phyloP scores from a whole-genome alignment of 2,888 invertebrate genomes.

The Apomyelois bistriatella region DNA sequence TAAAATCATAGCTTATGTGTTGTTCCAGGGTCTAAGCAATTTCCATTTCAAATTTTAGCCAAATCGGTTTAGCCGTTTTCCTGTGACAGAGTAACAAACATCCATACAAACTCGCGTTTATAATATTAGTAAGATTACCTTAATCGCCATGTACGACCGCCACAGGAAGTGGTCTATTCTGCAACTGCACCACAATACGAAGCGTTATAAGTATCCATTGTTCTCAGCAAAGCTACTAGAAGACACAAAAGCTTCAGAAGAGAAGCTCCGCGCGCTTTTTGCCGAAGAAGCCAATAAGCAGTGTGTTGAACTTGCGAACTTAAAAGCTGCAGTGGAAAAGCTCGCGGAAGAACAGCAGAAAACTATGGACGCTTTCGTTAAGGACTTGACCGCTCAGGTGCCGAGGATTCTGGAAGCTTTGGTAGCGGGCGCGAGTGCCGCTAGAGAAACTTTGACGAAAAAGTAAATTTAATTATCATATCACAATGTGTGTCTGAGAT shows the following conservation, averaged over 20 bases:
- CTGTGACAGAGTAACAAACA: no score
- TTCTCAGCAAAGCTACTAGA: background rate
- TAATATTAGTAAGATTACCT: no score
- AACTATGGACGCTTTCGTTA: conserved; percentile 9
- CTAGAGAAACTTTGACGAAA: conserved; percentile 24
- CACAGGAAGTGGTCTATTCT: background rate
- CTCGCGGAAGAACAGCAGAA: background rate
- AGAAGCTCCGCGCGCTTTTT: background rate
- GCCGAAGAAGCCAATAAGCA: background rate
- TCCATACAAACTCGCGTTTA: no score
- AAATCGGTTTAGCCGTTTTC: no score
- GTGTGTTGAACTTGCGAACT: background rate
- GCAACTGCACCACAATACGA: no score
- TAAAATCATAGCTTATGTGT: no score
- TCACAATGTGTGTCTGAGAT: no score
- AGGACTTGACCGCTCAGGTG: conserved; percentile 24
- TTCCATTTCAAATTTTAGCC: no score
- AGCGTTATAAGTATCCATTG: no score
- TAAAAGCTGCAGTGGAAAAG: background rate
- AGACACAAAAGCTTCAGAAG: background rate
- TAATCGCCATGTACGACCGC: no score
- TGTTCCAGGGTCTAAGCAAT: no score
- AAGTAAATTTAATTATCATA: no score
- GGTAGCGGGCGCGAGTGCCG: conserved; percentile 29
- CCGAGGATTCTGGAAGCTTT: conserved; percentile 28